Conservation (phyloP, 2,797 vertebrate species). For the Buphagus erythrorhynchus region DNA sequence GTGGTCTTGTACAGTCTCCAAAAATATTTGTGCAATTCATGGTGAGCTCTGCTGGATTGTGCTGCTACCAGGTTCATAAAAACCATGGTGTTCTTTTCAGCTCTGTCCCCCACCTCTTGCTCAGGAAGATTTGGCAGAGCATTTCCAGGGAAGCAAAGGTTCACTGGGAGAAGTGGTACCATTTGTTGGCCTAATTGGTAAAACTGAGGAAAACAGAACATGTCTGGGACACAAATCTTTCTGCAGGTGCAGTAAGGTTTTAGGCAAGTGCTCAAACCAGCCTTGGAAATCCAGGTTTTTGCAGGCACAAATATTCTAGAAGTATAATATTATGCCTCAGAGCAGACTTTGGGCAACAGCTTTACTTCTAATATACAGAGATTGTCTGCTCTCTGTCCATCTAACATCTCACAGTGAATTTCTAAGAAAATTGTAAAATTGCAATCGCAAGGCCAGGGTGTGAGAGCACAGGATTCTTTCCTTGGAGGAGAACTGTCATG, state of each 20-base stretch:
- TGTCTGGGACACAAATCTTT: not conserved
- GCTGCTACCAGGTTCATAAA: not conserved
- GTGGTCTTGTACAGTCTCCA: not conserved
- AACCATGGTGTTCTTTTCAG: not conserved
- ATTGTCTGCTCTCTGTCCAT: not conserved
- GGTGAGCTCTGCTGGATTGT: not conserved
- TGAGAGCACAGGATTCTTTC: not conserved
- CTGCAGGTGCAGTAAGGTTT: not conserved
- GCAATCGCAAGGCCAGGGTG: not conserved
- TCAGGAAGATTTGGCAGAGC: not conserved
- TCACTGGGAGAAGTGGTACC: not conserved
- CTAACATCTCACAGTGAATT: not conserved
- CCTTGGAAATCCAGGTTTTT: not conserved
- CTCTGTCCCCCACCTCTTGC: not conserved
- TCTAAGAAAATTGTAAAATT: not conserved
- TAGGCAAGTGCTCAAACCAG: not conserved
- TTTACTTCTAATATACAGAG: not conserved
- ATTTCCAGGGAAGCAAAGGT: not conserved
- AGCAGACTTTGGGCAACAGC: not conserved
- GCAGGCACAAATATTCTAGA: not conserved
- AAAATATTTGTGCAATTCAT: not conserved
- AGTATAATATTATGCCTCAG: not conserved
- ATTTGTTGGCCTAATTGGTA: not conserved
- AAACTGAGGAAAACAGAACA: not conserved
- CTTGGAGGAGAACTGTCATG: not conserved